phyloP scores from a whole-genome alignment of 1,140 invertebrate genomes.

The Cydia amplana region DNA sequence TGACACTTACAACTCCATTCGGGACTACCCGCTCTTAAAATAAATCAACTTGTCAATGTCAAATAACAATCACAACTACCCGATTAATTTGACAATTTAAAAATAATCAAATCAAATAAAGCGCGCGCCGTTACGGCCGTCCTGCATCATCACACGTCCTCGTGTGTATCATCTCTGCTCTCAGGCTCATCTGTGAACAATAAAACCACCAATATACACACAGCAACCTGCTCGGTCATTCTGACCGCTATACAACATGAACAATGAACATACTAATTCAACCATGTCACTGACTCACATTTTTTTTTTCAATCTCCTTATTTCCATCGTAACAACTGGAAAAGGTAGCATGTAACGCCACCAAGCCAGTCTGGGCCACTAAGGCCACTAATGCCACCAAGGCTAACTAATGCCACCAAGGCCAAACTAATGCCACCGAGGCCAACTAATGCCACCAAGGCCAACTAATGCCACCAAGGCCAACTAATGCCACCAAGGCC shows the following conservation, averaged over 20 bases:
- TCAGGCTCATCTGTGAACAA: no score
- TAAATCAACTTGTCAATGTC: constrained; percentile 34
- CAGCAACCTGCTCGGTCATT: constrained; percentile 13
- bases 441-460: no score
- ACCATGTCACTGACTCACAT: not conserved
- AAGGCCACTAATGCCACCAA: not conserved
- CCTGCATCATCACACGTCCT: no score
- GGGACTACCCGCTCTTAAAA: no score
- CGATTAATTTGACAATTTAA: constrained; percentile 16
- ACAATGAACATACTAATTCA: not conserved
- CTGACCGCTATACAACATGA: not conserved
- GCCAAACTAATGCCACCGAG: no score
- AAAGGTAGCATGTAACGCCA: not conserved
- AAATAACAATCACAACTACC: not conserved
- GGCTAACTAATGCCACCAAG: no score
- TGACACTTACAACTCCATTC: no score
- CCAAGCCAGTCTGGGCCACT: not conserved
- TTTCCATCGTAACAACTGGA: not conserved
- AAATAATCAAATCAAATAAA: not conserved
- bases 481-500: no score
- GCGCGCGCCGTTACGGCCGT: no score
- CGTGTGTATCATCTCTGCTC: no score
- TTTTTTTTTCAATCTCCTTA: not conserved
- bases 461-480: no score
- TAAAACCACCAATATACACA: no score